These are phyloP conservation scores for Nyctalus aviator DNA, from an alignment of 2,797 vertebrate species.

Conservation along the genomic window DNA sequence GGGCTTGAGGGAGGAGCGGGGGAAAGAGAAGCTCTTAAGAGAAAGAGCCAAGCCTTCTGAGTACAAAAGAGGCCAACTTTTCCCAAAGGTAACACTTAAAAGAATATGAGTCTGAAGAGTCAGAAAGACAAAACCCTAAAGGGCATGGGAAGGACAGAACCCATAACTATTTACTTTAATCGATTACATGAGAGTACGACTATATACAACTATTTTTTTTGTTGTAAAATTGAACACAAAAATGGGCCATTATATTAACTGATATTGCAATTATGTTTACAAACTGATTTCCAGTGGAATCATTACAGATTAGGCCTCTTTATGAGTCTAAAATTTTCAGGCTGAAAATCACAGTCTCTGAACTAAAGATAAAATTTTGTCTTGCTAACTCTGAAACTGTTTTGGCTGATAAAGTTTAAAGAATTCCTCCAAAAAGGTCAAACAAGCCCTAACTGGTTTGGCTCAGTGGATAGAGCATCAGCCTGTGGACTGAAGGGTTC, in stretches of 20 bases:
- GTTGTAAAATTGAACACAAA: conserved; percentile 9
- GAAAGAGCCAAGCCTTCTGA: conserved; percentile 49
- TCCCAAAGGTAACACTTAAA: conserved; percentile 52
- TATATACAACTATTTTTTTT: neutral
- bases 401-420: conserved; percentile 52
- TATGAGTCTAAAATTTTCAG: conserved; percentile 16
- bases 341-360: neutral
- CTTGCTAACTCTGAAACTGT: conserved; percentile 13
- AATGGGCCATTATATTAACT: conserved; percentile 17
- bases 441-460: neutral
- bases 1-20: too few relatives aligned
- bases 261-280: neutral
- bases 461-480: too few relatives aligned
- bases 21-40: neutral
- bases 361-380: conserved; percentile 9
- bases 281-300: conserved; percentile 32
- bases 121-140: conserved; percentile 20
- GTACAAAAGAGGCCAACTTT: neutral
- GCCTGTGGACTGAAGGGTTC: too few relatives aligned
- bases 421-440: conserved; percentile 24
- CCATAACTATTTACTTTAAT: neutral
- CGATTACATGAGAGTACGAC: neutral
- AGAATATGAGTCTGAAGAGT: conserved; percentile 20
- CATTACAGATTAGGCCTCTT: conserved; percentile 6
- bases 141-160: neutral